These are phyloP conservation scores for Morone saxatilis DNA, from an alignment of 2,113 vertebrate species.

Conservation along the genomic window DNA sequence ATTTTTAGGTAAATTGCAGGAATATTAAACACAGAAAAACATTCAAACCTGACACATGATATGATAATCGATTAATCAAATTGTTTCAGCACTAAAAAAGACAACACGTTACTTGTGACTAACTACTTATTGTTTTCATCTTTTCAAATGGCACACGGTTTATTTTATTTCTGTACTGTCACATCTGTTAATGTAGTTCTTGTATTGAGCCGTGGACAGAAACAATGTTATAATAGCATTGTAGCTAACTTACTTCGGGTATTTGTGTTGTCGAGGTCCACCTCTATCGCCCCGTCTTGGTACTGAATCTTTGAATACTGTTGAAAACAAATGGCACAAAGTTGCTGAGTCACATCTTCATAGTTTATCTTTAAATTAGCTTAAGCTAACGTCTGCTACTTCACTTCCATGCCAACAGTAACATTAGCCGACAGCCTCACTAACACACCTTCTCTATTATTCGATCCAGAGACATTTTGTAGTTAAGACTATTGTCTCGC, in stretches of 20 bases:
- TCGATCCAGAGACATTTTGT: conserved; percentile 60
- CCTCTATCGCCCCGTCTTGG: conserved; percentile 54
- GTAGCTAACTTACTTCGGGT: conserved; percentile 2
- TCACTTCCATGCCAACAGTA: neutral
- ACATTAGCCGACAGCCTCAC: neutral
- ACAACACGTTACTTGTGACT: neutral
- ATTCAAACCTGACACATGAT: too few species aligned
- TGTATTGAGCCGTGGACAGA: neutral
- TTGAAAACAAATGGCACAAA: neutral
- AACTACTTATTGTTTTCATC: neutral
- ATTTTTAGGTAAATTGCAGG: too few species aligned
- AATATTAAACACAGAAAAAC: too few species aligned
- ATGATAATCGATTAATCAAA: too few species aligned
- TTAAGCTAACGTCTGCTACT: conserved; percentile 5
- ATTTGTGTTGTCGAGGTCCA: conserved; percentile 57
- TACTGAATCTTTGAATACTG: conserved; percentile 77
- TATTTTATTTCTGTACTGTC: neutral
- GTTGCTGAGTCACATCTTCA: neutral
- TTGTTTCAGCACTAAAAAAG: neutral
- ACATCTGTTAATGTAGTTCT: neutral
- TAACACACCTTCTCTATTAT: conserved; percentile 77
- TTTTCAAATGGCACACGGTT: neutral
- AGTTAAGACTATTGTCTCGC: conserved; percentile 35
- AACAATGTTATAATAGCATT: neutral
- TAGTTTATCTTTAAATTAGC: neutral